Evolutionary conservation across 2,888 invertebrate genomes (phyloP).

Genomic region (Synergus gifuensis): DNA sequence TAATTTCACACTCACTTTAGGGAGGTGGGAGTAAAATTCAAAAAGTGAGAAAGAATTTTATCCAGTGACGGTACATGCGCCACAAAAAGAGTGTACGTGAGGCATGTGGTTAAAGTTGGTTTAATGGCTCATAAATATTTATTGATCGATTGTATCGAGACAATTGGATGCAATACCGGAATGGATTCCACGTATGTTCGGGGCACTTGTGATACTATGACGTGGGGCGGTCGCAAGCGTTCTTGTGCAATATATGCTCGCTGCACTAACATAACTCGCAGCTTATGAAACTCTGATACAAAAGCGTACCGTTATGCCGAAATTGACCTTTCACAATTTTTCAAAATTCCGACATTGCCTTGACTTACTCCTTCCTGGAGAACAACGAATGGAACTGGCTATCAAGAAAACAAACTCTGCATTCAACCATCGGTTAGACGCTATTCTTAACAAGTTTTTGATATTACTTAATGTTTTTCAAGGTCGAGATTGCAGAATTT

Average conservation of each 20-base stretch:
- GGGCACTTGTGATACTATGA: conserved; percentile 49
- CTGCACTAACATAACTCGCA: conserved; percentile 34
- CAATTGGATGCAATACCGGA: conserved; percentile 63
- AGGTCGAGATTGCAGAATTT: too few species aligned
- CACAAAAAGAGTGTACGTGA: conserved; percentile 45
- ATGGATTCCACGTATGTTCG: conserved; percentile 56
- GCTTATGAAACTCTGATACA: conserved; percentile 40
- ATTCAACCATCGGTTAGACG: not conserved
- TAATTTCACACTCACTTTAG: not conserved
- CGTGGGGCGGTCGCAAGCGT: conserved; percentile 28
- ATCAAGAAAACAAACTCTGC: not conserved
- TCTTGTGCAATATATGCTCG: conserved; percentile 40
- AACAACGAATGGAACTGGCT: conserved; percentile 15
- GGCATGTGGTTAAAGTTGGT: conserved; percentile 51
- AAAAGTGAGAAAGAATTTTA: conserved; percentile 44
- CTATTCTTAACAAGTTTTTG: not conserved
- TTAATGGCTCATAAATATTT: conserved; percentile 70
- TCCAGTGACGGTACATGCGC: conserved; percentile 39
- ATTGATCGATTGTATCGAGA: conserved; percentile 67
- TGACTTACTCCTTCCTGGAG: conserved; percentile 32
- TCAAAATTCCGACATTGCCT: conserved; percentile 33
- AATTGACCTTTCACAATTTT: conserved; percentile 39
- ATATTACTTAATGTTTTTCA: too few species aligned
- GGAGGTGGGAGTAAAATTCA: not conserved
- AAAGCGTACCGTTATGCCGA: conserved; percentile 40